Evolutionary conservation across 2,888 invertebrate genomes (phyloP), one percentile per base, ranked within the genome.

Genomic region (Heliconius hortense): DNA sequence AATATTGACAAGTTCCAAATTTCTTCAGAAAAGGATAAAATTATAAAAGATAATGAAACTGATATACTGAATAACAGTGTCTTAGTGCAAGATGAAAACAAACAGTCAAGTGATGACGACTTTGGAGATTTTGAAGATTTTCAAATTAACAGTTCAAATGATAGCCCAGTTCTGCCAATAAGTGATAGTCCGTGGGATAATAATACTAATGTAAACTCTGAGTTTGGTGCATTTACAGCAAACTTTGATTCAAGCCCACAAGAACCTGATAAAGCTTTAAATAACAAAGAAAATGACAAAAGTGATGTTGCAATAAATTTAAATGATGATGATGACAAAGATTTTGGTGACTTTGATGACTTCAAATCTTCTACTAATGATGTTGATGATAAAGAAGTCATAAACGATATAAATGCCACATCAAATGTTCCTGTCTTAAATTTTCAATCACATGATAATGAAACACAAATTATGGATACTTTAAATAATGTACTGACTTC

Each of bases 281-380:
- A 70, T 21, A 59, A 26, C 13, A 39, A 62, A 28, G 21, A 63
- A 26, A 69, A 73, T 66, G 11, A 56, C 3, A 48, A 68, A 31
- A 35, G 11, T 53, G 68, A 2, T 24, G 31, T n/a, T 56, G 59
- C 35, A 62, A 35, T 31, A 66, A 79, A 80, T 78, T 88, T 89
- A 76, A 31, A 56, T 69, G 56, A 53, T n/a, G 28, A 31, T 31
- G 85, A 88, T 79, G 90, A 93, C 87, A 89, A 91, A 85, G 93
- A 95, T 81, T 95, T 95, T 89, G 93, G 95, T 63, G 95, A 95
- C 84, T 95, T 95, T 89, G 92, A 94, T 87, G 94, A 94, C 80
- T 94, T 94, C 72, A 86, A 91, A 83, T 91, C 91, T 76, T 90
- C 90, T 56, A 64, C 13, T 31, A 74, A 81, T 72, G 78, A 79